Percentiles rank a stretch among this genome's conserved stretches.
Evolutionary conservation across 2,888 invertebrate species (phyloP).

Genomic region (Stenichneumon culpator): DNA sequence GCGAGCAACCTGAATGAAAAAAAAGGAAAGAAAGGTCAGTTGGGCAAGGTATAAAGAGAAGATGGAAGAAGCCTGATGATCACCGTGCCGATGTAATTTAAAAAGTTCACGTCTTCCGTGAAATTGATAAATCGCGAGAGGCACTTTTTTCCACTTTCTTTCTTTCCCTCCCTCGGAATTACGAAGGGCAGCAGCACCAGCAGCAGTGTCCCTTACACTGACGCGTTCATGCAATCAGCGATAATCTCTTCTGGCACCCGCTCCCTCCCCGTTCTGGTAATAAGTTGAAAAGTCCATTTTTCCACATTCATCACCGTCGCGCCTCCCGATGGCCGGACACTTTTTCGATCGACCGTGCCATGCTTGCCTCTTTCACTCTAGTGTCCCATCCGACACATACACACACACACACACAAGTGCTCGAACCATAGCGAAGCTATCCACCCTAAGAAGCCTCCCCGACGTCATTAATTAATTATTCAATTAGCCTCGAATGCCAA

Average conservation of each 20-base stretch:
- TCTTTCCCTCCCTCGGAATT: constrained; percentile 33
- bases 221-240: constrained; percentile 66
- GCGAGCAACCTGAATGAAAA: constrained; percentile 10
- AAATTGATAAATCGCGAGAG: constrained; percentile 81
- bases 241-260: constrained; percentile 65
- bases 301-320: constrained; percentile 68
- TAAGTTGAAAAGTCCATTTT: constrained; percentile 70
- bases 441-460: constrained; percentile 7
- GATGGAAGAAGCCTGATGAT: constrained; percentile 75
- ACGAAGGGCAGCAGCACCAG: not conserved
- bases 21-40: not conserved
- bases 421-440: constrained; percentile 11
- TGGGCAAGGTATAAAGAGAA: constrained; percentile 23
- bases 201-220: constrained; percentile 22
- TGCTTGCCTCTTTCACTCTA: constrained; percentile 16
- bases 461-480: constrained; percentile 66
- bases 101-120: constrained; percentile 79
- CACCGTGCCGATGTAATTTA: constrained; percentile 80
- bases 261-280: constrained; percentile 50
- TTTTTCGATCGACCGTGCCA: constrained; percentile 35
- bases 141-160: constrained; percentile 20
- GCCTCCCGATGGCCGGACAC: constrained; percentile 38
- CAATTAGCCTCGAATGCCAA: constrained; percentile 62
- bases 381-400: not conserved
- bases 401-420: not conserved